Evolutionary conservation across 2,113 vertebrate species (phyloP), one percentile per base, ranked within the genome.

Genomic region (Barnardius zonarius): DNA sequence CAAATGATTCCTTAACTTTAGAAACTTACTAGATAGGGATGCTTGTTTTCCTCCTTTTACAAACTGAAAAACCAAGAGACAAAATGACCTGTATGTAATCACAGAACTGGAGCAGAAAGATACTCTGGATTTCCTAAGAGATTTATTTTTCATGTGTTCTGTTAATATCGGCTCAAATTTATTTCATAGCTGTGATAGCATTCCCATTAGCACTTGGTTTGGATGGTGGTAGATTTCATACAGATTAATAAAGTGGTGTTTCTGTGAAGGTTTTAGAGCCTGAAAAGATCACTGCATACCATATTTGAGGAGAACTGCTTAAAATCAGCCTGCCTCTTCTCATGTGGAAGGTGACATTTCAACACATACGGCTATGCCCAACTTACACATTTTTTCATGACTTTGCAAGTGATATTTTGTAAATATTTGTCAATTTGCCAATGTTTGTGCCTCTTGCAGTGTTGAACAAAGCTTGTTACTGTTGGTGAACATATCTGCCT

Each of bases 401-500:
- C n/a, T 95, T 89, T 82, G 30, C 44, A 73, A 82, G 66, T 52
- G 73, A 31, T 93, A 54, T 90, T 92, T 92, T 89, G 75, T 90
- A 82, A 91, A 83, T 95, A 86, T 90, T 91, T 96, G 87, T 93
- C 67, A 44, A 6, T 70, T 88, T 93, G 78, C 75, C 48, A 39
- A 5, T 67, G 69, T 61, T 91, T 86, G 27, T 91, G 77, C 52
- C 37, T 92, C 77, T 89, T 92, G 33, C 51, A 93, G 57, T 52
- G 33, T 78, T 91, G 86, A 91, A 90, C 91, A 95, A 95, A 91
- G 87, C 90, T 83, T 66, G 24, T 86, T 77, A 64, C 44, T 92
- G 63, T 90, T 83, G 67, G 54, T 62, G 88, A 90, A 54, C 4
- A 0, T 93, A 52, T 77, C 63, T 97, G 79, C 49, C 43, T 83